Conservation (phyloP, 2,797 vertebrate genomes). For the Heliangelus exortis region DNA sequence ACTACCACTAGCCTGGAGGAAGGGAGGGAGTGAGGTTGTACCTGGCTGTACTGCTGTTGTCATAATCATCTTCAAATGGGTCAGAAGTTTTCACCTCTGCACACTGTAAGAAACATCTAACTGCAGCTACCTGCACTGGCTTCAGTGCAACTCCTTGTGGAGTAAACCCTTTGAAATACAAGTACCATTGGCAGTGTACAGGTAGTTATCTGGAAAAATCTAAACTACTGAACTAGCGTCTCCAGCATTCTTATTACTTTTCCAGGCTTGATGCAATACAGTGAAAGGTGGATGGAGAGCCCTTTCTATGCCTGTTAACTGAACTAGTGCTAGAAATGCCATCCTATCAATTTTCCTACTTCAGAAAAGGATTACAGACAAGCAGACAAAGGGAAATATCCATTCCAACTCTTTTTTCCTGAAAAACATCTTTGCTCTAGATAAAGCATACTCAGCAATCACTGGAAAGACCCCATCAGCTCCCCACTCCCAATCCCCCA, state of each 20-base stretch:
- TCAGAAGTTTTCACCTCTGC: background rate
- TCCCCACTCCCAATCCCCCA: background rate
- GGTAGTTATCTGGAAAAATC: background rate
- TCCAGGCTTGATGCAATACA: background rate
- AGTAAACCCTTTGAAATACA: background rate
- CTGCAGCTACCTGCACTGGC: background rate
- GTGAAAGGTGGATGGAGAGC: background rate
- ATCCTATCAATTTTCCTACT: background rate
- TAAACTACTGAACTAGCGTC: background rate
- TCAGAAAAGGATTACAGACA: background rate
- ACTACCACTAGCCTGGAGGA: background rate
- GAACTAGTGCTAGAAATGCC: background rate
- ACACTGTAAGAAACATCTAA: background rate
- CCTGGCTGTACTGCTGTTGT: background rate
- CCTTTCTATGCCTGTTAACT: background rate
- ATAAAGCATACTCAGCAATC: background rate
- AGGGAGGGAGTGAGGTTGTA: background rate
- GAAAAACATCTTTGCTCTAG: background rate
- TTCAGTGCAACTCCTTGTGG: background rate
- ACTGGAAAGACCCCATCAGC: background rate
- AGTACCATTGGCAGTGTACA: background rate
- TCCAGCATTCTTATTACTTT: background rate
- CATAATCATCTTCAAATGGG: background rate
- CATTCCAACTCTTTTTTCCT: background rate
- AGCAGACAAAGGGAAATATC: background rate